Conservation (phyloP, 2,797 vertebrate species). For the Ptychobarbus kaznakovi region DNA sequence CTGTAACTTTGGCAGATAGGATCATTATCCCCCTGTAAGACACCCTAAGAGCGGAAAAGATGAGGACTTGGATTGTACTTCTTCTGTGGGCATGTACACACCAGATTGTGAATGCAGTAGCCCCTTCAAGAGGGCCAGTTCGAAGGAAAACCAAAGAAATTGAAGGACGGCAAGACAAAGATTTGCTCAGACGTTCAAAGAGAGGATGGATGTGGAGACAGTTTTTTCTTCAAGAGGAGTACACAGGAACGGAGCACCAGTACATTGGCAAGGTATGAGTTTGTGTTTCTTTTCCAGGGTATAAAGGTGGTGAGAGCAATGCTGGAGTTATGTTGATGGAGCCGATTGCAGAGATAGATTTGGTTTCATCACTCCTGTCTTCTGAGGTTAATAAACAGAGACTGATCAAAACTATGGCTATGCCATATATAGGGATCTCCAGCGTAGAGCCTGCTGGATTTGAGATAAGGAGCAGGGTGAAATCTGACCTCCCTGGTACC, state of each 20-base stretch:
- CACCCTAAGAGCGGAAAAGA: constrained; percentile 56
- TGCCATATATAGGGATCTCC: constrained; percentile 50
- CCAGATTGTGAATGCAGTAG: constrained; percentile 62
- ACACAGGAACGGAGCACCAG: constrained; percentile 90
- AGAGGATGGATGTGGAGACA: constrained; percentile 99
- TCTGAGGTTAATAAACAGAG: constrained; percentile 51
- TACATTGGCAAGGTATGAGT: constrained; percentile 93
- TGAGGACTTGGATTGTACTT: constrained; percentile 69
- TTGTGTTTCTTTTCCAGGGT: not conserved
- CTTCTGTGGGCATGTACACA: constrained; percentile 65
- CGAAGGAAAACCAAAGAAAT: constrained; percentile 38
- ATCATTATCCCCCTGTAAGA: constrained; percentile 46
- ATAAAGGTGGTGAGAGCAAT: not conserved
- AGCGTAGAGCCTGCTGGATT: constrained; percentile 49
- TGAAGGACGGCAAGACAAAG: constrained; percentile 52
- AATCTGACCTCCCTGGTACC: constrained; percentile 36
- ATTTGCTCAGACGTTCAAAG: constrained; percentile 83
- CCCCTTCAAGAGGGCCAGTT: constrained; percentile 74
- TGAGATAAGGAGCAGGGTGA: constrained; percentile 45
- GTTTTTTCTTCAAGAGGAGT: constrained; percentile 96
- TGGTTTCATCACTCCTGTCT: constrained; percentile 52
- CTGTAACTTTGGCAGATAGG: constrained; percentile 70
- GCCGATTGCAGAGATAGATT: constrained; percentile 27
- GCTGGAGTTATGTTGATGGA: constrained; percentile 13
- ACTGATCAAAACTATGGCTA: constrained; percentile 54